Base-by-base conservation (phyloP, 2,888 invertebrate species). In the Allophyes oxyacanthae region DNA sequence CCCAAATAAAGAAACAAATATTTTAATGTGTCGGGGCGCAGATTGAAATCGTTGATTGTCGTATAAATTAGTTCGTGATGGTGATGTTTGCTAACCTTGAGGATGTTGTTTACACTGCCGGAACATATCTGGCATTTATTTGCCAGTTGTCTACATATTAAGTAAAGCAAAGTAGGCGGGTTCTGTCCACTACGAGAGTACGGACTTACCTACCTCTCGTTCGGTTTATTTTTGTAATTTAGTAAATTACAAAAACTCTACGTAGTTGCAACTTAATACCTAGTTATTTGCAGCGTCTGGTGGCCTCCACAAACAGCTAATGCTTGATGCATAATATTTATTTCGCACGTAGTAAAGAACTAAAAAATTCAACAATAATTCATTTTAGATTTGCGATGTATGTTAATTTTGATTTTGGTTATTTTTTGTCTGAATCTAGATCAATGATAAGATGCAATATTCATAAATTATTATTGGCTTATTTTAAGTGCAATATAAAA, bases 31-130 rank as follows among this genome's bases (percentile, higher is more conserved):
- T 10, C 5, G 8, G 6, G 28, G 44, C 28, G n/a, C 48, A 8
- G 37, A 42, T 50, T 43, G 42, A 53, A 73, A 62, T 40, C 32
- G 11, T 9, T 14, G 51, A 50, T 74, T 58, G 59, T 56, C 26
- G 36, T 59, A 64, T 45, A 60, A 53, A 72, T 64, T 62, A 62
- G 63, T 58, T 60, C 61, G 51, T 26, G 49, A 46, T 68, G 63
- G 25, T 30, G 56, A 66, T 73, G 46, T 68, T 70, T 70, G 60
- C 13, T 28, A 58, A 68, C 76, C 74, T 74, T 76, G 78, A 59
- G 28, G 32, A 55, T 26, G 25, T 38, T 62, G 52, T 50, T 54
- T 51, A 32, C 33, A 50, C 36, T 57, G 33, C 43, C 38, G 43
- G 57, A 45, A 38, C n/a, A n/a, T n/a, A n/a, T 55, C 36, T 63